Evolutionary conservation across 2,797 vertebrate genomes (phyloP), one percentile per base, ranked within the genome.

Genomic region (Macropus fuliginosus): DNA sequence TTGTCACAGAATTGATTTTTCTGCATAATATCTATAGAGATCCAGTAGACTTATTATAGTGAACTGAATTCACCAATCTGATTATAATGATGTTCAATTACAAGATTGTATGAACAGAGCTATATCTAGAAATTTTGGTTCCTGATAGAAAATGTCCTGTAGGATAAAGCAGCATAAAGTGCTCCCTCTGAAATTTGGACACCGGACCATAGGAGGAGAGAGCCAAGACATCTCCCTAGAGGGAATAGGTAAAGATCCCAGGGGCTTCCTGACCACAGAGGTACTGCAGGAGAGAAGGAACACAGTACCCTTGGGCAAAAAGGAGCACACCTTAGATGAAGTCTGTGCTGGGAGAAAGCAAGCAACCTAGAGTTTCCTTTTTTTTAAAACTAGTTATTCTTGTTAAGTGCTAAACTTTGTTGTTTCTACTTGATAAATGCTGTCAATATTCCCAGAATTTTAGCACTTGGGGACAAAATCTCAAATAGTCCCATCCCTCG

Each of bases 1-100:
- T 56, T 93, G n/a, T 28, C n/a, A 91, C 46, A 90, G 40, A 92
- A 57, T 46, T 95, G 57, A 91, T 74, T 95, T 96, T 94, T 66
- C 40, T 91, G 13, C 13, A 34, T n/a, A 13, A 34, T 66, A 13
- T n/a, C 54, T 50, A 94, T 92, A 92, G 29, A 46, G n/a, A 91
- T 91, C 56, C 95, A 28, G 34, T 57, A 46, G 91, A 11, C 93
- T 10, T 92, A 62, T 95, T 91, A 21, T 18, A 92, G 50, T 91
- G 93, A 96, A 66, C n/a, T 93, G 93, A 96, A 92, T 52, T 74
- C 52, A 59, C 11, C 24, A 89, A 29, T 55, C 92, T 96, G 91
- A 52, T 93, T 16, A 21, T 91, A 81, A 21, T 93, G 12, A 90
- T 56, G 54, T 52, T 94, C 5, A 91, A 10, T 56, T 94, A 91